phyloP scores from a whole-genome alignment of 2,888 invertebrate species.

The Subacronicta megacephala region DNA sequence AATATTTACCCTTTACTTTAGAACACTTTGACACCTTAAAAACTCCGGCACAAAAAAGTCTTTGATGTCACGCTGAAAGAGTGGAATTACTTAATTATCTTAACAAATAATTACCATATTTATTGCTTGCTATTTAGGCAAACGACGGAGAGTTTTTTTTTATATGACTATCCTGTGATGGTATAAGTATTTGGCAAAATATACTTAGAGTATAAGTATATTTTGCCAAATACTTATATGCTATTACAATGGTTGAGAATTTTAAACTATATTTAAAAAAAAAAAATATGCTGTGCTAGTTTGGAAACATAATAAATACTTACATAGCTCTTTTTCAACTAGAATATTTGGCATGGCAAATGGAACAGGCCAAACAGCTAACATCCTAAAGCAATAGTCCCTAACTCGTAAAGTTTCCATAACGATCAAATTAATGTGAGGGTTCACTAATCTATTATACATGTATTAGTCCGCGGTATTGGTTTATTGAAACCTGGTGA shows the following conservation, averaged over 20 bases:
- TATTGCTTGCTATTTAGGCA: conserved; percentile 41
- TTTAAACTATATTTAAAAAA: conserved; percentile 33
- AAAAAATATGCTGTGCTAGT: too few species aligned
- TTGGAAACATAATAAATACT: too few species aligned
- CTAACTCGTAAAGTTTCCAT: conserved; percentile 37
- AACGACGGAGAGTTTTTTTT: conserved; percentile 42
- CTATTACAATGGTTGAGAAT: conserved; percentile 40
- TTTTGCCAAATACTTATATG: too few species aligned
- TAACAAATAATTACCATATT: conserved; percentile 52
- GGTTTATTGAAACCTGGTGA: conserved; percentile 52
- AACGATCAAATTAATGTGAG: conserved; percentile 42
- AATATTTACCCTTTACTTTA: conserved; percentile 44
- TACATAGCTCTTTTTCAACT: too few species aligned
- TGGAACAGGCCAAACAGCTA: conserved; percentile 7
- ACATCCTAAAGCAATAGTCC: conserved; percentile 31
- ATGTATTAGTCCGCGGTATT: conserved; percentile 28
- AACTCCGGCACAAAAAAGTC: conserved; percentile 33
- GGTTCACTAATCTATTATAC: conserved; percentile 48
- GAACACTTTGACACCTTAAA: conserved; percentile 39
- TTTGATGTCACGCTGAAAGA: conserved; percentile 48
- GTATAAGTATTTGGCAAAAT: conserved; percentile 30
- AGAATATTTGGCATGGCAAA: not conserved
- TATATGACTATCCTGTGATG: conserved; percentile 46
- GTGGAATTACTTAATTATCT: conserved; percentile 49
- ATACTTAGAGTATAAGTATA: conserved; percentile 35